phyloP scores from a whole-genome alignment of 2,797 vertebrate genomes.

The Megalops cyprinoides region DNA sequence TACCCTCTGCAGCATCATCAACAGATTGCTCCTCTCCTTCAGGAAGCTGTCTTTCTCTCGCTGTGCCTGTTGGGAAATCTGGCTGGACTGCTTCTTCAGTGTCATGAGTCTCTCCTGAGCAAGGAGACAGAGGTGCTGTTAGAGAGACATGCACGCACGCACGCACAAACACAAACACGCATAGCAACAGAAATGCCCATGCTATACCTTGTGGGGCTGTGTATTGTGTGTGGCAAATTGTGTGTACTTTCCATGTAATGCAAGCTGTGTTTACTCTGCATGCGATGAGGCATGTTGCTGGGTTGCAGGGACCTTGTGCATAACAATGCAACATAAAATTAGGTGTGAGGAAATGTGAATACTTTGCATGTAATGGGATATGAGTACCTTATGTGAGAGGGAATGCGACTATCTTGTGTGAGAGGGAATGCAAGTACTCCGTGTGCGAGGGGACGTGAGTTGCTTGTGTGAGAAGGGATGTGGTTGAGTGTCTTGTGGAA shows the following conservation, averaged over 20 bases:
- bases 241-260: conserved; percentile 28
- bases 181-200: neutral
- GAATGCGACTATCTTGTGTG: too few species aligned
- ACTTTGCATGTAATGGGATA: too few species aligned
- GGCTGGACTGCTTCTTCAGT: conserved; percentile 88
- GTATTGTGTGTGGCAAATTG: conserved; percentile 52
- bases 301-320: too few species aligned
- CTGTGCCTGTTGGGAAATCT: conserved; percentile 75
- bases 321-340: too few species aligned
- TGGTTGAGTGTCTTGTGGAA: too few species aligned
- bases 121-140: conserved; percentile 31
- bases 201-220: neutral
- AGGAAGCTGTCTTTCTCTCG: conserved; percentile 76
- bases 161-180: conserved; percentile 11
- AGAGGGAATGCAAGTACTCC: too few species aligned
- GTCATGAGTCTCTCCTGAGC: conserved; percentile 86
- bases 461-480: too few species aligned
- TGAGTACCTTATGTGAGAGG: too few species aligned
- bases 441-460: too few species aligned
- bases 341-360: too few species aligned
- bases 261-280: neutral
- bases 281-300: neutral
- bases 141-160: neutral
- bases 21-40: conserved; percentile 76
- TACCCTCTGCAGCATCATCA: conserved; percentile 78